A percentile compares a stretch with the other conserved stretches of the same genome.
phyloP scores from a whole-genome alignment of 2,797 vertebrate genomes.

The Agapornis canus region DNA sequence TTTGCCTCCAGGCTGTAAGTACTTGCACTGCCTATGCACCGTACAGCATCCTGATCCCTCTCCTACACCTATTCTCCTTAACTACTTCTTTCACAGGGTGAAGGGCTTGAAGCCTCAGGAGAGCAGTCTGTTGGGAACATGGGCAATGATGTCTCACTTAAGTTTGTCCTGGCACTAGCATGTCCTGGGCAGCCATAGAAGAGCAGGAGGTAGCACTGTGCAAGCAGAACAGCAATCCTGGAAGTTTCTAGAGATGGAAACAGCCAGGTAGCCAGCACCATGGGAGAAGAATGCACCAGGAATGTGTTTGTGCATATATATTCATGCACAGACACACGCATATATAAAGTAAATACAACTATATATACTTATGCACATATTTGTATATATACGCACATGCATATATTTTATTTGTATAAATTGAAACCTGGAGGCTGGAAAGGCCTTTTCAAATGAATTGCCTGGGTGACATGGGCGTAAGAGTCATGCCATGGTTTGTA shows the following conservation, averaged over 20 bases:
- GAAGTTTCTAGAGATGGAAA: background rate
- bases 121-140: background rate
- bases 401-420: background rate
- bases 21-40: background rate
- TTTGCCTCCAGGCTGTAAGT: background rate
- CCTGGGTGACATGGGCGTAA: background rate
- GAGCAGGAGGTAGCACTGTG: background rate
- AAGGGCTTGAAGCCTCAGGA: background rate
- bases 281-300: fast-evolving
- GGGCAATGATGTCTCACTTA: background rate
- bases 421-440: background rate
- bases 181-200: background rate
- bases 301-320: background rate
- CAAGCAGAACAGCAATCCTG: background rate
- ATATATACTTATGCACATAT: background rate
- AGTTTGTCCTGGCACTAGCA: background rate
- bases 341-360: background rate
- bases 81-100: background rate
- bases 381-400: background rate
- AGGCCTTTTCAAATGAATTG: background rate
- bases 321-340: background rate
- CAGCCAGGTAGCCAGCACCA: background rate
- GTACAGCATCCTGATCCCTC: background rate
- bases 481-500: background rate
- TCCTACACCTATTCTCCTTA: background rate